These are phyloP conservation scores for Sinodicranocentrus sp. DNA, from an alignment of 2,888 invertebrate species.

Conservation along the genomic window DNA sequence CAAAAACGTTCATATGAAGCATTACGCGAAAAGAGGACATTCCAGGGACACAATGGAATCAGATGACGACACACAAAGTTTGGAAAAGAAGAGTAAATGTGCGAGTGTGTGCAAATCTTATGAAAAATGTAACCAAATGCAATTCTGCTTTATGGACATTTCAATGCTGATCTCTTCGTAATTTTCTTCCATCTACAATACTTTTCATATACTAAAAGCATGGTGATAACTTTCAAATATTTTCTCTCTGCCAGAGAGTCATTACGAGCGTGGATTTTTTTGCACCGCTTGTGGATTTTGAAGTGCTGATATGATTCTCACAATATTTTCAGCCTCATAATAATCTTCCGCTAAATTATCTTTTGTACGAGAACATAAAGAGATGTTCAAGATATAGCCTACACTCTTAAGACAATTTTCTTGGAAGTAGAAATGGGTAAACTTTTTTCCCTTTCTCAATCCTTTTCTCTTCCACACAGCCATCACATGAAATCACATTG, in stretches of 20 bases:
- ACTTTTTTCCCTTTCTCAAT: background rate
- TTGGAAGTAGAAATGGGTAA: background rate
- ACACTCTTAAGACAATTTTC: conserved; percentile 3
- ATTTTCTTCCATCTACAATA: conserved; percentile 51
- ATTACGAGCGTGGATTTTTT: conserved; percentile 8
- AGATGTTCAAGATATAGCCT: background rate
- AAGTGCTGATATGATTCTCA: conserved; percentile 52
- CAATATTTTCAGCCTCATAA: conserved; percentile 52
- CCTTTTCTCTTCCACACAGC: background rate
- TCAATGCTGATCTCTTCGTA: conserved; percentile 59
- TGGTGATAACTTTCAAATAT: conserved; percentile 11
- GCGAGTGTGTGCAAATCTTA: conserved; percentile 52
- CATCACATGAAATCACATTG: conserved; percentile 37
- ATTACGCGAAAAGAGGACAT: background rate
- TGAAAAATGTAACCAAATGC: conserved; percentile 35
- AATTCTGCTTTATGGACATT: conserved; percentile 47
- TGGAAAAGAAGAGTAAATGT: conserved; percentile 39
- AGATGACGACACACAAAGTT: conserved; percentile 24
- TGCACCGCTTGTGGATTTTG: conserved; percentile 36
- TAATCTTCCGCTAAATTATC: conserved; percentile 67
- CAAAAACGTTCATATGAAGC: background rate
- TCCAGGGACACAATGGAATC: conserved; percentile 26
- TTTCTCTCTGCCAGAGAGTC: background rate
- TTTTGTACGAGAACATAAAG: conserved; percentile 20
- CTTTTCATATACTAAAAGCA: background rate